Base-by-base conservation (phyloP, 1,140 invertebrate genomes). In the Hestina assimilis region DNA sequence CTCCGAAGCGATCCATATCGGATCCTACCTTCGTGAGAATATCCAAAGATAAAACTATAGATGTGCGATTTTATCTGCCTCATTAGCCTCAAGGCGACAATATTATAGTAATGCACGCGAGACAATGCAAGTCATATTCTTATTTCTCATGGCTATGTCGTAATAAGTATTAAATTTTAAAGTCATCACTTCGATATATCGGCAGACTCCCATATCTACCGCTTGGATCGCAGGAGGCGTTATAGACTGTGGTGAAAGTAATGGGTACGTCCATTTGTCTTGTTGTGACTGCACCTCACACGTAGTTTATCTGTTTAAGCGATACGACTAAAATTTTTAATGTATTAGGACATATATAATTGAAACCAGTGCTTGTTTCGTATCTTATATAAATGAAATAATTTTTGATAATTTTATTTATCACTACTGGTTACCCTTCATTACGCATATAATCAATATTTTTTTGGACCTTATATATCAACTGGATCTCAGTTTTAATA, bases 11-110 rank as follows among this genome's bases (percentile, higher is more conserved):
- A 77, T 80, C 40, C 59, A 28, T 75, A 77, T 78, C 71, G 64
- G 56, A 43, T 3, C 28, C 24, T 15, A 59, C 60, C 69, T 75
- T 65, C 70, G 74, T 79, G 72, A 69, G 74, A 75, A 74, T 65
- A 57, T 56, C 58, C 42, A 67, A 46, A 58, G 61, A 47, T 51
- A 66, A 61, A 58, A 60, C 31, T 52, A 61, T 63, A 72, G 63
- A 72, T 69, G 66, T 52, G n/a, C 48, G 70, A 69, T 79, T 72
- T 69, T 75, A 81, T 83, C 75, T 62, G 50, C 66, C 72, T 79
- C 74, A 80, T 81, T 83, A 83, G 55, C 65, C 63, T 56, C 17
- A 35, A 57, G 47, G 31, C 43, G 33, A 50, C 24, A 45, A 47
- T 38, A 56, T 52, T 47, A 14, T 5, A 38, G 33, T 38, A 43